Percentiles rank a stretch among this genome's conserved stretches.
Conservation (phyloP, 2,113 vertebrate species). For the Calonectris borealis region DNA sequence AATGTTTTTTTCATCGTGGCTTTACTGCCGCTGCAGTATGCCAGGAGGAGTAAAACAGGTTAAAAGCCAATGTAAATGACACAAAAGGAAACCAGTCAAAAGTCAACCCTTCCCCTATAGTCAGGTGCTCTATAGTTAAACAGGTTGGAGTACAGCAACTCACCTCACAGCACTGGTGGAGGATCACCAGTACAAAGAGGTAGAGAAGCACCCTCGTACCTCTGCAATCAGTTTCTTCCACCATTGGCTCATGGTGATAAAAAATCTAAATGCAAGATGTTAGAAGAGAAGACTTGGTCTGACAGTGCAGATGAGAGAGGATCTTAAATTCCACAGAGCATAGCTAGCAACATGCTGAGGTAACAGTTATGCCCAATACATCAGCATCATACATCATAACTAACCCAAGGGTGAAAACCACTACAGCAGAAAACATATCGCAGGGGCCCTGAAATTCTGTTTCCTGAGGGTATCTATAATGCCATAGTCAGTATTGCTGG, state of each 20-base stretch:
- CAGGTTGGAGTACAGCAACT: neutral
- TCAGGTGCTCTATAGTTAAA: neutral
- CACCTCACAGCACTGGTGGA: neutral
- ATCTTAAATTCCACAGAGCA: neutral
- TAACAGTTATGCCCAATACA: conserved; percentile 1
- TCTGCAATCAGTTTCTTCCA: neutral
- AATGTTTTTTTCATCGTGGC: neutral
- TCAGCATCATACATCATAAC: neutral
- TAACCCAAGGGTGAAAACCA: neutral
- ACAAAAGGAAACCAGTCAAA: neutral
- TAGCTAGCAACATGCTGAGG: conserved; percentile 3
- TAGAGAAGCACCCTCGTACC: neutral
- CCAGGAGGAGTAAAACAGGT: neutral
- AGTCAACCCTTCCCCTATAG: neutral
- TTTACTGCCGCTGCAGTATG: neutral
- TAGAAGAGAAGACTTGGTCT: neutral
- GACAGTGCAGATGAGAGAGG: neutral
- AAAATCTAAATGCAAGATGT: neutral
- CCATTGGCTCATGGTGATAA: neutral
- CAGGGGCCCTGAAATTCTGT: neutral
- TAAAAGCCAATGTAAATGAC: neutral
- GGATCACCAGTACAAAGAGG: neutral
- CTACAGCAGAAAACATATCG: neutral
- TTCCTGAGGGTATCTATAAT: neutral
- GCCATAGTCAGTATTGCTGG: neutral